Percentiles rank a stretch among this genome's conserved stretches.
These are phyloP conservation scores for Emydoidea blandingii DNA, from an alignment of 2,797 vertebrate species.

Conservation along the genomic window DNA sequence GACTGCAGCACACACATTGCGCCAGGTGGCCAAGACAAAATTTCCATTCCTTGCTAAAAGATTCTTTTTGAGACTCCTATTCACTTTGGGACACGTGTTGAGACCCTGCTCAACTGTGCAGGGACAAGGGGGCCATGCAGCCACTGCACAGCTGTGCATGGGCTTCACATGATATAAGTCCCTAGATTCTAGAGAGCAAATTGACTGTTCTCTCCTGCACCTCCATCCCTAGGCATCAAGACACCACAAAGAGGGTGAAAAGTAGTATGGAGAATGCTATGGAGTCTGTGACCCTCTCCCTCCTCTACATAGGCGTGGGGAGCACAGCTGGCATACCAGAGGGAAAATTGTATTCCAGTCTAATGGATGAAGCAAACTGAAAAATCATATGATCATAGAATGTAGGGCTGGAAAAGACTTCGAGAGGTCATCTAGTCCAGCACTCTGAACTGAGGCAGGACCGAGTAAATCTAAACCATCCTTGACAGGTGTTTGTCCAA, in stretches of 20 bases:
- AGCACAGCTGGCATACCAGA: background rate
- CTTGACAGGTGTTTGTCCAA: too few relatives aligned
- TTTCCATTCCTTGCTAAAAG: background rate
- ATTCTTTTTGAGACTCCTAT: background rate
- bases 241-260: background rate
- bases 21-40: background rate
- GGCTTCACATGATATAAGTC: background rate
- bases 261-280: background rate
- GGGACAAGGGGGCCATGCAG: background rate
- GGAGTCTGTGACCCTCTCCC: background rate
- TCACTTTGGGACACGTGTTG: background rate
- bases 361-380: background rate
- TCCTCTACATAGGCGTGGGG: background rate
- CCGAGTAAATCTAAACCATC: too few relatives aligned
- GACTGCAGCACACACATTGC: background rate
- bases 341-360: background rate
- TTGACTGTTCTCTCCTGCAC: background rate
- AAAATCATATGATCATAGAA: background rate
- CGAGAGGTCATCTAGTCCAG: too few relatives aligned
- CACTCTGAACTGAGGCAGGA: too few relatives aligned
- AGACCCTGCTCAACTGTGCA: background rate
- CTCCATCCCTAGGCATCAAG: background rate
- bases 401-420: background rate
- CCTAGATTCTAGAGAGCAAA: background rate
- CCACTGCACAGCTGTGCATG: background rate